These are phyloP conservation scores for Halisarca cf. caerulea DNA, from an alignment of 37 sponge, comb jelly and placozoan genomes.

Conservation along the genomic window DNA sequence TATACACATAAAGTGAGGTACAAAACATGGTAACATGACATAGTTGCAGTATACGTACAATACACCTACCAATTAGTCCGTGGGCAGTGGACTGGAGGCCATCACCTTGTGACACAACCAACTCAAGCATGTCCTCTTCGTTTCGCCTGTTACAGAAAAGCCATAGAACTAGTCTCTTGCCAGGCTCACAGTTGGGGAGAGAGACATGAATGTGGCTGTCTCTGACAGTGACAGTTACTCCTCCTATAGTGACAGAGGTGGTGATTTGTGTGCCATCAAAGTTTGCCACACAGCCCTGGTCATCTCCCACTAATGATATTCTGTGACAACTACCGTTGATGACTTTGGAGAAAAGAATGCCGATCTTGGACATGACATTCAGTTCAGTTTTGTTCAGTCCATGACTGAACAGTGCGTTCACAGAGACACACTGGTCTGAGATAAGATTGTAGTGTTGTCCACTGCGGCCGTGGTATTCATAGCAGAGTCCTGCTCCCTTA, in stretches of 20 bases:
- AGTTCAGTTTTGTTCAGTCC: neutral
- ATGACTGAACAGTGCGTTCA: neutral
- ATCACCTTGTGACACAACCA: conserved; percentile 12
- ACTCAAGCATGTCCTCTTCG: conserved; percentile 23
- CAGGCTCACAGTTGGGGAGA: conserved; percentile 28
- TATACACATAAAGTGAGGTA: too few species aligned
- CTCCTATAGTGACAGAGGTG: neutral
- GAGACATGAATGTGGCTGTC: neutral
- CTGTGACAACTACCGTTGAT: neutral
- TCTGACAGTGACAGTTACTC: neutral
- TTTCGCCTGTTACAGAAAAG: neutral
- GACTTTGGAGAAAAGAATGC: neutral
- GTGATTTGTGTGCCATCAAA: neutral
- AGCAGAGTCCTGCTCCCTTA: neutral
- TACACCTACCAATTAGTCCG: conserved; percentile 30
- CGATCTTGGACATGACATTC: conserved; percentile 15
- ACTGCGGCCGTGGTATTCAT: neutral
- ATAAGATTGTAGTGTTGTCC: conserved; percentile 13
- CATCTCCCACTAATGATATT: neutral
- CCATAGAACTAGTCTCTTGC: conserved; percentile 15
- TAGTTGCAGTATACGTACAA: too few species aligned
- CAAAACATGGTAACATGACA: too few species aligned
- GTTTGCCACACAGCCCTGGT: neutral
- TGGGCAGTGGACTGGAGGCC: neutral
- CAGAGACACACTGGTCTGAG: conserved; percentile 1